Percentiles rank a stretch among this genome's conserved stretches.
Evolutionary conservation across 1,140 invertebrate genomes (phyloP).

Genomic region (Conus betulinus): DNA sequence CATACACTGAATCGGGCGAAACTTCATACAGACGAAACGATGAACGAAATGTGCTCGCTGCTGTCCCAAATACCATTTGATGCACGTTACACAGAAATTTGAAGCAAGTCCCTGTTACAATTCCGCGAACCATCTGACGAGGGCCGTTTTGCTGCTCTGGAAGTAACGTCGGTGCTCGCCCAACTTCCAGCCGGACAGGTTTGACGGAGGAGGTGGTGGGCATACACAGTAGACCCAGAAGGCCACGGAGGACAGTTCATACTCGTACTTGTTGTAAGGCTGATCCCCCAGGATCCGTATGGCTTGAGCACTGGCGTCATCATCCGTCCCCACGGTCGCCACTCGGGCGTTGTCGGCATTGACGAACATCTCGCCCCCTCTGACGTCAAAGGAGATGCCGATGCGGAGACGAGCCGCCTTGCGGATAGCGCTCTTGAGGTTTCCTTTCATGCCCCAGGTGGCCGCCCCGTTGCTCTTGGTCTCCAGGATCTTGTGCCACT

Average conservation of each 20-base stretch:
- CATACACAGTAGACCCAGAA: constrained; percentile 47
- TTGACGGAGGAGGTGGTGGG: constrained; percentile 42
- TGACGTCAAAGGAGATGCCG: constrained; percentile 40
- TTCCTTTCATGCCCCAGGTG: constrained; percentile 44
- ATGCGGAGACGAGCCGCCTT: constrained; percentile 44
- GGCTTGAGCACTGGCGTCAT: constrained; percentile 36
- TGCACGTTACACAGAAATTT: not conserved
- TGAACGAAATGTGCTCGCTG: not conserved
- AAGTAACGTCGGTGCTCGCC: constrained; percentile 46
- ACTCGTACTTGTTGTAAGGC: constrained; percentile 39
- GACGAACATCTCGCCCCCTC: constrained; percentile 43
- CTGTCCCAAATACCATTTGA: not conserved
- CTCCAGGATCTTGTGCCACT: constrained; percentile 51
- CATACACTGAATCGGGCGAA: not conserved
- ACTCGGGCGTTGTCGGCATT: constrained; percentile 47
- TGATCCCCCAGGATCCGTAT: constrained; percentile 42
- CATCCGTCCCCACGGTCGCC: constrained; percentile 15
- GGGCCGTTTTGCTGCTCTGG: constrained; percentile 33
- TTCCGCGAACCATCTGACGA: constrained; percentile 41
- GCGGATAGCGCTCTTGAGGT: constrained; percentile 46
- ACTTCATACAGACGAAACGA: not conserved
- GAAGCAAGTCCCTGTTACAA: constrained; percentile 20
- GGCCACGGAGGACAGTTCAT: constrained; percentile 38
- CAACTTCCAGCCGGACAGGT: constrained; percentile 49
- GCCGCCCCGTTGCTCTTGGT: constrained; percentile 44